Conservation (phyloP, 2,113 vertebrate species). For the Myotis yumanensis region DNA sequence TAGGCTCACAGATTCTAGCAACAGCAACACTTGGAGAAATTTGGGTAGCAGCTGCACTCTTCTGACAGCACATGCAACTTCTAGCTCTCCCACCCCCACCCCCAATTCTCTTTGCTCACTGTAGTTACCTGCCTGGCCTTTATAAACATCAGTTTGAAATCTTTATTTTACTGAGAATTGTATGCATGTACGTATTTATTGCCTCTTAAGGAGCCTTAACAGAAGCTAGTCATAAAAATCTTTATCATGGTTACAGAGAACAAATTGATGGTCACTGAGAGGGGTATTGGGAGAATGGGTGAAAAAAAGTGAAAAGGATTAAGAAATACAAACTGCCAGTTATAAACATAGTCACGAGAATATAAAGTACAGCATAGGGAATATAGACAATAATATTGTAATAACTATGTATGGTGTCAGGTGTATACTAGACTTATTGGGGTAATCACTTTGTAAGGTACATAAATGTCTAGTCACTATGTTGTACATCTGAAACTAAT, state of each 20-base stretch:
- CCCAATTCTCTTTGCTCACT: conserved; percentile 20
- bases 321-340: not conserved
- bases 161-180: conserved; percentile 25
- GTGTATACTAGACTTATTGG: not conserved
- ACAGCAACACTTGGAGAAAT: not conserved
- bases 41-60: conserved; percentile 15
- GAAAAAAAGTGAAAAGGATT: not conserved
- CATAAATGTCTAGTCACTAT: not conserved
- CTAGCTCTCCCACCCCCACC: not conserved
- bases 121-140: conserved; percentile 6
- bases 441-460: not conserved
- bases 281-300: not conserved
- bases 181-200: not conserved
- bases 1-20: conserved; percentile 19
- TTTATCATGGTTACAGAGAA: not conserved
- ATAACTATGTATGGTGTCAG: not conserved
- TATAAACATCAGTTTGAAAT: not conserved
- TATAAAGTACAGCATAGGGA: not conserved
- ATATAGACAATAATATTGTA: not conserved
- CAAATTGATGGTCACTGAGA: not conserved
- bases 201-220: not conserved
- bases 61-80: conserved; percentile 45
- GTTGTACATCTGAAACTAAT: not conserved
- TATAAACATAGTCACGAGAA: not conserved
- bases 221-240: conserved; percentile 41